phyloP scores from a whole-genome alignment of 2,888 invertebrate genomes.

The Entomobrya multifasciata region DNA sequence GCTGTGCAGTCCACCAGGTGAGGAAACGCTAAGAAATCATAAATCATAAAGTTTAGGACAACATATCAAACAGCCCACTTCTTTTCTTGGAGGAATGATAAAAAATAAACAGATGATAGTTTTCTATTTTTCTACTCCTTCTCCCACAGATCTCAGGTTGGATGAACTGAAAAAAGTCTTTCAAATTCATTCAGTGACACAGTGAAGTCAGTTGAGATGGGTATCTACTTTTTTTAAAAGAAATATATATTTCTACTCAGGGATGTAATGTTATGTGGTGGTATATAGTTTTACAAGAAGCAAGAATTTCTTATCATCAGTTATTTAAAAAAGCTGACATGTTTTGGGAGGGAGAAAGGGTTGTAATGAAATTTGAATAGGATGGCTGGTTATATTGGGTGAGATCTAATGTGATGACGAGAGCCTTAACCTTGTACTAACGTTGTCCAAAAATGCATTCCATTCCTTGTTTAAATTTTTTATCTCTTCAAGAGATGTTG shows the following conservation, averaged over 20 bases:
- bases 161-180: constrained; percentile 12
- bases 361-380: constrained; percentile 56
- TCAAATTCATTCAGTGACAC: constrained; percentile 67
- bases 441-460: constrained; percentile 41
- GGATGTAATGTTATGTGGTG: not conserved
- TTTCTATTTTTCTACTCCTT: constrained; percentile 43
- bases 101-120: constrained; percentile 50
- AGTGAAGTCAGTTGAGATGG: constrained; percentile 36
- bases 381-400: constrained; percentile 35
- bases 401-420: constrained; percentile 62
- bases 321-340: constrained; percentile 50
- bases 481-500: constrained; percentile 48
- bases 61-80: constrained; percentile 73
- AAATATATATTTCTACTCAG: no score
- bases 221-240: constrained; percentile 24
- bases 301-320: constrained; percentile 56
- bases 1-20: constrained; percentile 70
- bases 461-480: constrained; percentile 46
- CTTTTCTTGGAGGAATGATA: constrained; percentile 66
- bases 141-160: constrained; percentile 37
- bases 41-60: constrained; percentile 76
- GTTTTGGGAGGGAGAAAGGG: constrained; percentile 63
- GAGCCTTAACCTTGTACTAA: constrained; percentile 41
- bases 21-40: constrained; percentile 77
- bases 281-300: constrained; percentile 8